Evolutionary conservation across 2,888 invertebrate species (phyloP).

Genomic region (Andrena bucephala): DNA sequence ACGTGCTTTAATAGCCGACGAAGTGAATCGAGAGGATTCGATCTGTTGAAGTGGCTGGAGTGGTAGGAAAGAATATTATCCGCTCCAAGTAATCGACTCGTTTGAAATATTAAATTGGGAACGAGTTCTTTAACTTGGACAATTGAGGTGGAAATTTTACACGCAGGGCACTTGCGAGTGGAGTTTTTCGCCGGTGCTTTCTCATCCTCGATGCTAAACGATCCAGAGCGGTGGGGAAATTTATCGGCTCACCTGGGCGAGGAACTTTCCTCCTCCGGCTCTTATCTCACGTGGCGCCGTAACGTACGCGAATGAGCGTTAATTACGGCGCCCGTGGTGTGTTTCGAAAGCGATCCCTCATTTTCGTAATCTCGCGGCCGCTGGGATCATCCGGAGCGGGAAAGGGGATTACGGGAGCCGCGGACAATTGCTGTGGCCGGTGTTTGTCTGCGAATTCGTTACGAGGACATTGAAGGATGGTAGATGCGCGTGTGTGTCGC

Average conservation of each 20-base stretch:
- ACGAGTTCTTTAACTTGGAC: no score
- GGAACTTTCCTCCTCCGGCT: slow-evolving; percentile 41
- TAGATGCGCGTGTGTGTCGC: slow-evolving; percentile 5
- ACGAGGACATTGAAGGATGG: slow-evolving; percentile 19
- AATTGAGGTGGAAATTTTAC: no score
- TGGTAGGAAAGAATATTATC: no score
- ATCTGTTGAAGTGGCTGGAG: no score
- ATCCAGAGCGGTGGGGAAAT: slow-evolving; percentile 15
- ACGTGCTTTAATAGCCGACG: background rate
- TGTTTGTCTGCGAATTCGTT: background rate
- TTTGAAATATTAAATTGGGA: no score
- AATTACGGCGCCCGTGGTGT: slow-evolving; percentile 69
- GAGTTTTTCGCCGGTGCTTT: slow-evolving; percentile 38
- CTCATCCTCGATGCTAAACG: slow-evolving; percentile 35
- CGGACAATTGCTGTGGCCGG: slow-evolving; percentile 10
- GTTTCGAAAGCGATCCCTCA: slow-evolving; percentile 73
- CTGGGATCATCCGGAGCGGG: slow-evolving; percentile 22
- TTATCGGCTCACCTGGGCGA: slow-evolving; percentile 27
- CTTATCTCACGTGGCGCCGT: slow-evolving; percentile 70
- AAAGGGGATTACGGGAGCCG: slow-evolving; percentile 30
- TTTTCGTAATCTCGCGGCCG: slow-evolving; percentile 67
- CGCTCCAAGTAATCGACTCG: no score
- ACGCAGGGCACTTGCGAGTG: slow-evolving; percentile 39
- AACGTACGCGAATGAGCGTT: slow-evolving; percentile 69
- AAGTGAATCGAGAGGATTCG: no score